Conservation (phyloP, 2,113 vertebrate genomes). For the Nasalis larvatus region DNA sequence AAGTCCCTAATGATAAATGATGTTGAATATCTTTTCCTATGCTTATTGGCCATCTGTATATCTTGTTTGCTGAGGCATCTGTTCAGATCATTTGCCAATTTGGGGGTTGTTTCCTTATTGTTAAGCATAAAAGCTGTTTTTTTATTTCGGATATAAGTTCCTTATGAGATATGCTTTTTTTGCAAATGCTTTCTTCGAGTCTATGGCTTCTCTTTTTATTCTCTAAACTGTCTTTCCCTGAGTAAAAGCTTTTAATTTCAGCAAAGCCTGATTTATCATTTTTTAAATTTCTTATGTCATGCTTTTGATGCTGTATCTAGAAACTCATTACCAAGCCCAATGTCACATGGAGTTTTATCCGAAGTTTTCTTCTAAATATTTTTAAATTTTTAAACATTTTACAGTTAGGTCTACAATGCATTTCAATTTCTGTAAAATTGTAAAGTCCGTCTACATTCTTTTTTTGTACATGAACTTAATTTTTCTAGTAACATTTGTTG, state of each 20-base stretch:
- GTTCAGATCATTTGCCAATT: neutral
- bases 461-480: neutral
- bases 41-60: neutral
- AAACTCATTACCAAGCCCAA: neutral
- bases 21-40: neutral
- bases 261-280: neutral
- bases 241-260: neutral
- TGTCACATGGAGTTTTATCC: neutral
- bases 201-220: neutral
- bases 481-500: neutral
- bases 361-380: neutral
- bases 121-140: neutral
- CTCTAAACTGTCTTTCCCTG: neutral
- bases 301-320: neutral
- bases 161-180: neutral
- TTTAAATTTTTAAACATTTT: neutral
- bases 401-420: neutral
- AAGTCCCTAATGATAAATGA: neutral
- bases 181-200: neutral
- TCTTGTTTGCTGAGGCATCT: neutral
- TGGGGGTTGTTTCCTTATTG: neutral
- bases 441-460: neutral
- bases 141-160: neutral
- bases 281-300: neutral
- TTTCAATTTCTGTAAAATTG: neutral